These are phyloP conservation scores for Scolopax mira DNA, from an alignment of 2,113 vertebrate species.

Conservation along the genomic window DNA sequence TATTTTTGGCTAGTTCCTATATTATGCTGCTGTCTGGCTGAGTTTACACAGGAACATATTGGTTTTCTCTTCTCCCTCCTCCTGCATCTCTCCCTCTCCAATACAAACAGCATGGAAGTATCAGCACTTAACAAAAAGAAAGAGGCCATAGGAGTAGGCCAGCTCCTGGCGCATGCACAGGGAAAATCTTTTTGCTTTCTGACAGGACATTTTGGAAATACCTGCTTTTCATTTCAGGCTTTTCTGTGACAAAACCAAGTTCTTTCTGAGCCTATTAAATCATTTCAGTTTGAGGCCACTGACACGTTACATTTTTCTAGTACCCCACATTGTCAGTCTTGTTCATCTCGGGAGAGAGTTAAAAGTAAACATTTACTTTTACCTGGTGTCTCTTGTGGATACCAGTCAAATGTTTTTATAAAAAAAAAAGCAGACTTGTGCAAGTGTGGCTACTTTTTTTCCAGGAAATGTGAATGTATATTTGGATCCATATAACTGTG, in stretches of 20 bases:
- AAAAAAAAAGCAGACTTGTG: neutral
- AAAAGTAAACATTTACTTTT: slow-evolving; percentile 43
- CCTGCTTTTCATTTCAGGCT: slow-evolving; percentile 12
- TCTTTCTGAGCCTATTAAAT: slow-evolving; percentile 40
- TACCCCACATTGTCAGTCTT: slow-evolving; percentile 35
- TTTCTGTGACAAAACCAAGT: slow-evolving; percentile 14
- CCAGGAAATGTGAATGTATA: neutral
- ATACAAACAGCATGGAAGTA: neutral
- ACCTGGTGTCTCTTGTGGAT: neutral
- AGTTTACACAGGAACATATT: slow-evolving; percentile 9
- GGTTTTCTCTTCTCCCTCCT: neutral
- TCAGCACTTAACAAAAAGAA: neutral
- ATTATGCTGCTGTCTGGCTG: slow-evolving; percentile 21
- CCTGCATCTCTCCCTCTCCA: neutral
- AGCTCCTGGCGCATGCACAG: neutral
- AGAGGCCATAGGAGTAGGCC: neutral
- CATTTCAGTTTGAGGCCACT: slow-evolving; percentile 34
- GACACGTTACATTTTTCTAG: slow-evolving; percentile 44
- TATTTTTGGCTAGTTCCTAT: slow-evolving; percentile 25
- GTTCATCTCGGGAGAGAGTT: slow-evolving; percentile 36
- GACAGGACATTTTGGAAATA: slow-evolving; percentile 14
- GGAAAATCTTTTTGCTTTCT: slow-evolving; percentile 2
- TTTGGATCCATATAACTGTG: neutral
- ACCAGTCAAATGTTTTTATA: neutral
- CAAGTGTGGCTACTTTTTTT: neutral